These are phyloP conservation scores for Poeciliopsis paucimaculata DNA, from an alignment of 2,797 vertebrate species.

Conservation along the genomic window DNA sequence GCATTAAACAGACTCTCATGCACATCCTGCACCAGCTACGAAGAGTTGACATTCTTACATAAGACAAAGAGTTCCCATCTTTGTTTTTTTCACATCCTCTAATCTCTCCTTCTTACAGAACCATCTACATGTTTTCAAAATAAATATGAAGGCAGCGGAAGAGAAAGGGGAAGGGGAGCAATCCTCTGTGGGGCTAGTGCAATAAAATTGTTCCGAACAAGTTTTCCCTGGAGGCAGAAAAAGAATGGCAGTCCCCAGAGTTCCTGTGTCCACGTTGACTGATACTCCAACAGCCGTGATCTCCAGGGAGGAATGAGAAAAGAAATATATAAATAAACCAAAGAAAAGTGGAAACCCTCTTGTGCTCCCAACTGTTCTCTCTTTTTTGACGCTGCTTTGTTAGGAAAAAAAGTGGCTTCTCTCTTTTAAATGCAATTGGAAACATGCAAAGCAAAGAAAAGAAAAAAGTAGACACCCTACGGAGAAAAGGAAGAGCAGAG, in stretches of 20 bases:
- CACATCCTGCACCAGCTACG: conserved; percentile 59
- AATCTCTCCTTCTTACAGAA: conserved; percentile 59
- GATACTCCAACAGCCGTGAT: conserved; percentile 54
- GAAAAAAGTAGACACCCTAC: conserved; percentile 55
- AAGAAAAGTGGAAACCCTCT: conserved; percentile 51
- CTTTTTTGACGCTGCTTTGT: conserved; percentile 53
- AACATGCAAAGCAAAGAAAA: conserved; percentile 40
- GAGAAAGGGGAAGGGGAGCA: conserved; percentile 19
- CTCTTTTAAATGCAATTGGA: conserved; percentile 60
- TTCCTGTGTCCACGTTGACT: conserved; percentile 71
- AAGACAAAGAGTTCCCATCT: conserved; percentile 59
- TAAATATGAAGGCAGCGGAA: conserved; percentile 56
- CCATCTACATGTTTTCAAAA: conserved; percentile 67
- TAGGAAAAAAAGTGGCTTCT: conserved; percentile 49
- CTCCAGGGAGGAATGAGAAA: conserved; percentile 51
- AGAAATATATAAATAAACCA: conserved; percentile 16
- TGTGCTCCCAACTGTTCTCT: conserved; percentile 40
- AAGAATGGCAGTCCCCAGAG: conserved; percentile 66
- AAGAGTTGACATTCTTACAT: conserved; percentile 57
- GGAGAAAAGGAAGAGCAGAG: conserved; percentile 45
- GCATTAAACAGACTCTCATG: conserved; percentile 63
- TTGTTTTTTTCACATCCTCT: conserved; percentile 54
- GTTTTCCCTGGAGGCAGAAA: conserved; percentile 59
- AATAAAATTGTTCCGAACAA: conserved; percentile 63
- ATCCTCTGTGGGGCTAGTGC: conserved; percentile 43